Base-by-base conservation (phyloP, 1,140 invertebrate genomes). In the Bilobella aurantiaca region DNA sequence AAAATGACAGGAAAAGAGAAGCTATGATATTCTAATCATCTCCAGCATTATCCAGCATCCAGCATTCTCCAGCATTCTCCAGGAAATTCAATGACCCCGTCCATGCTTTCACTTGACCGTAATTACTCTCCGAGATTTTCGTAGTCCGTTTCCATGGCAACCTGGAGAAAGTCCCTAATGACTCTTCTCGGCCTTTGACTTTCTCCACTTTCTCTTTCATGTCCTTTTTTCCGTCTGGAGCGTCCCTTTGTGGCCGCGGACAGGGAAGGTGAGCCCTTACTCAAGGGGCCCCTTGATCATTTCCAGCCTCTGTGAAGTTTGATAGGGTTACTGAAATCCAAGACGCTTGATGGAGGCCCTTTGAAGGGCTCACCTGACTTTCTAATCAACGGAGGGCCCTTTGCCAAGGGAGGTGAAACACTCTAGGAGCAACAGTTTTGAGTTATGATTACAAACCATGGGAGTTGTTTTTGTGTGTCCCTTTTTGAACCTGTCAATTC, bases 191-290 rank as follows among this genome's bases (percentile, higher is more conserved):
- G 8, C 49, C 49, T 23, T 23, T 53, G 8, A 53, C 49, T 53
- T 53, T 53, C 49, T 53, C 49, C 25, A 16, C 49, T 53, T 53
- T 53, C 21, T 23, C 49, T 23, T 23, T 53, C 49, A 53, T 53
- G 3, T 53, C 5, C 21, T 53, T 23, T 53, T 53, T 23, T 42
- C 34, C 34, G 14, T 53, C 25, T 53, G 49, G 14, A 23, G 14
- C 25, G 49, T 18, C 49, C 25, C 49, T 23, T 53, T 53, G 49
- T 53, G 49, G 49, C 23, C 12, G 8, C 14, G 12, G 12, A 12
- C 5, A 5, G 14, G 12, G 49, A 18, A 18, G 14, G 25, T 53
- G 49, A 53, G 5, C 25, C 25, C 49, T 18, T 53, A 53, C 8
- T 12, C 14, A 16, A 18, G 12, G 12, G 14, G 23, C 21, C 49